These are phyloP conservation scores for Busseola fusca DNA, from an alignment of 2,888 invertebrate species.

Conservation along the genomic window DNA sequence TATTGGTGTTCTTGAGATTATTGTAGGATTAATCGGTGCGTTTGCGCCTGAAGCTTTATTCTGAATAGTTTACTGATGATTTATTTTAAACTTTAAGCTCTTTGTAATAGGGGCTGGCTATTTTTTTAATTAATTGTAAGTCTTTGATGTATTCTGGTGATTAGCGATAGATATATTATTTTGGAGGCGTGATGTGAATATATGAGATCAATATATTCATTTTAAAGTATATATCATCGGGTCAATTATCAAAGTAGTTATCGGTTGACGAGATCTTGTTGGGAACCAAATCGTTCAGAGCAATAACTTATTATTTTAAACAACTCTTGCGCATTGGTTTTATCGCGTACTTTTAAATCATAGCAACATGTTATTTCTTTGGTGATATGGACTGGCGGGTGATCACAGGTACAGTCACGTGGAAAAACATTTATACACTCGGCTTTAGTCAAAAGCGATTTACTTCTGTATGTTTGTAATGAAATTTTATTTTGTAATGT, in stretches of 20 bases:
- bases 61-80: slow-evolving; percentile 56
- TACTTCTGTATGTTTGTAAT: no score
- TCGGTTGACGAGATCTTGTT: slow-evolving; percentile 50
- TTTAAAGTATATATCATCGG: slow-evolving; percentile 49
- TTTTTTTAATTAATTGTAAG: slow-evolving; percentile 65
- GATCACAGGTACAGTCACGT: background rate
- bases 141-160: slow-evolving; percentile 65
- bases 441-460: no score
- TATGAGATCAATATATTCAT: slow-evolving; percentile 61
- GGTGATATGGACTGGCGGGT: background rate
- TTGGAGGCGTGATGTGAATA: slow-evolving; percentile 71
- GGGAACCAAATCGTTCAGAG: slow-evolving; percentile 24
- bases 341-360: background rate
- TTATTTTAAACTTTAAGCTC: slow-evolving; percentile 58
- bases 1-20: slow-evolving; percentile 14
- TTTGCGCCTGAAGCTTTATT: slow-evolving; percentile 56
- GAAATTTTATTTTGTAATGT: no score
- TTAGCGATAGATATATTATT: slow-evolving; percentile 68
- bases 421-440: no score
- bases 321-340: background rate
- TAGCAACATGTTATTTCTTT: background rate
- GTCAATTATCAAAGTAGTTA: slow-evolving; percentile 53
- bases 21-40: slow-evolving; percentile 38
- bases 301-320: slow-evolving; percentile 27
- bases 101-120: slow-evolving; percentile 54